Evolutionary conservation across 2,797 vertebrate genomes (phyloP).

Genomic region (Phataginus tricuspis): DNA sequence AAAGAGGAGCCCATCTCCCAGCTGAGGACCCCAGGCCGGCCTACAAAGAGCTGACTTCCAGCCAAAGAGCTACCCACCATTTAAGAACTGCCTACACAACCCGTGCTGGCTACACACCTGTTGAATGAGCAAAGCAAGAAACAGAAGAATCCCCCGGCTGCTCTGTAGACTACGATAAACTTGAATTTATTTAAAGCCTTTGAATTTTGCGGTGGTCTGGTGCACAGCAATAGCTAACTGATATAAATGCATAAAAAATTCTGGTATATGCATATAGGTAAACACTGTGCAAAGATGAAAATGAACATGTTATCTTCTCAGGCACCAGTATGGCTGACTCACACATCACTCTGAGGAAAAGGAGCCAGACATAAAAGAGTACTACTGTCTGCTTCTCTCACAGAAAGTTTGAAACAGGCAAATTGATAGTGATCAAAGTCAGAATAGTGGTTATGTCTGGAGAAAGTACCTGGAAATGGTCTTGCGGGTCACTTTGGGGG

Average conservation of each 20-base stretch:
- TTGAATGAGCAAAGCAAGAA: background rate
- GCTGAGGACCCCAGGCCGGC: background rate
- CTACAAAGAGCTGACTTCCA: background rate
- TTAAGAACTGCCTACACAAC: background rate
- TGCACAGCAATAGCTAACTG: background rate
- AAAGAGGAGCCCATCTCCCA: background rate
- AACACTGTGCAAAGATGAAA: background rate
- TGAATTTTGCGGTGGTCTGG: background rate
- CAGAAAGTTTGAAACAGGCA: background rate
- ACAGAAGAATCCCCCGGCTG: background rate
- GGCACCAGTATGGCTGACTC: background rate
- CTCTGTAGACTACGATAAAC: background rate
- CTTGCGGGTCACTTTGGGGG: background rate
- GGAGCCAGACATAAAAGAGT: background rate
- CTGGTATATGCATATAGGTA: background rate
- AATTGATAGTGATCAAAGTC: background rate
- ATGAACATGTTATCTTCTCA: background rate
- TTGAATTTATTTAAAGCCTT: background rate
- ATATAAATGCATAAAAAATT: conserved; percentile 3
- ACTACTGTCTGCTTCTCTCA: background rate
- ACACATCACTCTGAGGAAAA: background rate
- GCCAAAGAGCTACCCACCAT: background rate
- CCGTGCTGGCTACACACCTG: background rate
- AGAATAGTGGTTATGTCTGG: background rate
- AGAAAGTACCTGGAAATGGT: background rate